A percentile compares a stretch with the other conserved stretches of the same genome.
phyloP scores from a whole-genome alignment of 2,113 vertebrate species.

The Aix galericulata region DNA sequence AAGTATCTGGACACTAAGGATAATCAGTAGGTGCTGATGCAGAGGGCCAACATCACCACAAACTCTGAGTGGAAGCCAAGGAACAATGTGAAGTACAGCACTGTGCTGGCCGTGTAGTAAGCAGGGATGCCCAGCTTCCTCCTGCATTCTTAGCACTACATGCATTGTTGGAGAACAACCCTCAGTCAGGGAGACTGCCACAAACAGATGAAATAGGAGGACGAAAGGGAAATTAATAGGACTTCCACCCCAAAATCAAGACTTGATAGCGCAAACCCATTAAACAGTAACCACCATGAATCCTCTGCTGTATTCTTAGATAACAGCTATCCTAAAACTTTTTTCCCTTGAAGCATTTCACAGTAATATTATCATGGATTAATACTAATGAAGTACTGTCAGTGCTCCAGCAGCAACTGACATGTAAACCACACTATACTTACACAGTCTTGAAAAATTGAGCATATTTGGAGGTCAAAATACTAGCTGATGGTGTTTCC shows the following conservation, averaged over 20 bases:
- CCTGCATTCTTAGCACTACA: fast-evolving
- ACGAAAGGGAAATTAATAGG: not conserved
- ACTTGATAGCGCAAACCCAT: not conserved
- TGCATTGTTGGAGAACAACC: not conserved
- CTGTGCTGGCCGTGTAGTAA: fast-evolving
- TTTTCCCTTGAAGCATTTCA: not conserved
- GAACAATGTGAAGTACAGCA: not conserved
- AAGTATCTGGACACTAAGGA: not conserved
- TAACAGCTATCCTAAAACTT: not conserved
- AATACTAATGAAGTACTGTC: not conserved
- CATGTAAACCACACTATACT: not conserved
- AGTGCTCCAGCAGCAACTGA: not conserved
- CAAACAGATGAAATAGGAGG: not conserved
- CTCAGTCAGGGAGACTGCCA: not conserved
- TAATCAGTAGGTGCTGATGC: not conserved
- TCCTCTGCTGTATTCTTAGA: not conserved
- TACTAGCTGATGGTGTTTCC: not conserved
- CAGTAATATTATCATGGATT: not conserved
- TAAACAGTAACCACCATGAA: not conserved
- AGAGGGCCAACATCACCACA: not conserved
- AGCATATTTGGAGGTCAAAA: not conserved
- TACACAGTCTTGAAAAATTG: not conserved
- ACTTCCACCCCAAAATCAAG: not conserved
- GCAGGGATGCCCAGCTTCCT: not conserved
- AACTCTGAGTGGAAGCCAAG: not conserved